phyloP scores from a whole-genome alignment of 2,113 vertebrate genomes.

The Zootoca vivipara region DNA sequence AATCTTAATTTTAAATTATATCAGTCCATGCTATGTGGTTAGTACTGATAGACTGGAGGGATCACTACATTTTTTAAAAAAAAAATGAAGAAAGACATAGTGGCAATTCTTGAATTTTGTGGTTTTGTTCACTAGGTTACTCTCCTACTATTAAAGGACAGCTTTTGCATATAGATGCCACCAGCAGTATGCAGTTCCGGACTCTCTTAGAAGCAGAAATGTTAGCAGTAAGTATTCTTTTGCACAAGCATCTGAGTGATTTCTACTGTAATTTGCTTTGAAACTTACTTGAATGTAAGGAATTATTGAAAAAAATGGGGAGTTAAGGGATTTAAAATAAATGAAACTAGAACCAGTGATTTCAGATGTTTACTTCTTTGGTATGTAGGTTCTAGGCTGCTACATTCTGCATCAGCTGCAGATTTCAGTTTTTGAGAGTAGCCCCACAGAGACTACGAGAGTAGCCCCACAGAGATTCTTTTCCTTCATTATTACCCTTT shows the following conservation, averaged over 20 bases:
- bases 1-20: neutral
- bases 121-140: constrained; percentile 81
- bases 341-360: neutral
- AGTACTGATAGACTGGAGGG: neutral
- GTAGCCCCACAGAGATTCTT: neutral
- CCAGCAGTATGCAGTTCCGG: constrained; percentile 97
- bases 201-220: constrained; percentile 97
- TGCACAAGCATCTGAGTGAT: neutral
- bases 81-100: neutral
- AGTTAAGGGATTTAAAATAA: neutral
- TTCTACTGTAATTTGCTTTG: neutral
- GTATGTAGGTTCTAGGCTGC: neutral
- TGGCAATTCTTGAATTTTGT: neutral
- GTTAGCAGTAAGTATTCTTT: constrained; percentile 89
- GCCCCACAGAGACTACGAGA: neutral
- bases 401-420: neutral
- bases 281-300: neutral
- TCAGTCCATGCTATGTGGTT: neutral
- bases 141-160: constrained; percentile 97
- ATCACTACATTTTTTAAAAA: neutral
- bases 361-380: neutral
- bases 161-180: constrained; percentile 95
- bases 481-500: neutral
- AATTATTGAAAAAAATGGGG: neutral
- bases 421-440: neutral